phyloP scores from a whole-genome alignment of 1,140 invertebrate genomes.

The Limonius californicus region DNA sequence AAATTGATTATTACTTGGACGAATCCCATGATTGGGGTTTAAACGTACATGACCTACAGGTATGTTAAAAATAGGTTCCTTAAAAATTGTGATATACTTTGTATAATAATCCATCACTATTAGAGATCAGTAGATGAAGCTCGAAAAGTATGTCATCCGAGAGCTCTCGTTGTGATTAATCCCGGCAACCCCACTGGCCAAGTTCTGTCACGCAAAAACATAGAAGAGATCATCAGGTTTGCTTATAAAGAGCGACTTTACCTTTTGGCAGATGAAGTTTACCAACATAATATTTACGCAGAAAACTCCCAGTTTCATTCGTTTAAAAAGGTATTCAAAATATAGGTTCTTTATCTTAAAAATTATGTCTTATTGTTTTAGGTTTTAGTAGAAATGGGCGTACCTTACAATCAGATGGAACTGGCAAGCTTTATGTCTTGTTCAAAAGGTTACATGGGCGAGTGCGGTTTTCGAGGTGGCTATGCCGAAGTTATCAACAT shows the following conservation, averaged over 20 bases:
- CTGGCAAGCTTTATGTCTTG: slow-evolving; percentile 51
- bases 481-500: slow-evolving; percentile 67
- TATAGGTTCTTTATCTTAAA: not conserved
- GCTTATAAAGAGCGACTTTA: slow-evolving; percentile 83
- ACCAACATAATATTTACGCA: slow-evolving; percentile 90
- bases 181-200: slow-evolving; percentile 97
- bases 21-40: slow-evolving; percentile 88
- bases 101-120: too few species aligned
- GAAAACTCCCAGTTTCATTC: slow-evolving; percentile 84
- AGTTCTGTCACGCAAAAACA: slow-evolving; percentile 85
- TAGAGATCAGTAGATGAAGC: slow-evolving; percentile 66
- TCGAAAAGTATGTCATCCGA: slow-evolving; percentile 64
- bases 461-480: slow-evolving; percentile 92
- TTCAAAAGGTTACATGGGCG: slow-evolving; percentile 90
- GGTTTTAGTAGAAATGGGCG: slow-evolving; percentile 62
- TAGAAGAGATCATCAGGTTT: slow-evolving; percentile 90
- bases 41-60: slow-evolving; percentile 74
- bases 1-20: slow-evolving; percentile 90
- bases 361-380: too few species aligned
- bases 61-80: too few species aligned
- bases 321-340: slow-evolving; percentile 77
- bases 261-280: slow-evolving; percentile 55
- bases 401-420: slow-evolving; percentile 80
- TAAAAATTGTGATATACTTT: too few species aligned
- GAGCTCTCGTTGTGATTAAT: slow-evolving; percentile 94